Evolutionary conservation across 2,888 invertebrate genomes (phyloP), one percentile per base, ranked within the genome.

Genomic region (Dione vanillae): DNA sequence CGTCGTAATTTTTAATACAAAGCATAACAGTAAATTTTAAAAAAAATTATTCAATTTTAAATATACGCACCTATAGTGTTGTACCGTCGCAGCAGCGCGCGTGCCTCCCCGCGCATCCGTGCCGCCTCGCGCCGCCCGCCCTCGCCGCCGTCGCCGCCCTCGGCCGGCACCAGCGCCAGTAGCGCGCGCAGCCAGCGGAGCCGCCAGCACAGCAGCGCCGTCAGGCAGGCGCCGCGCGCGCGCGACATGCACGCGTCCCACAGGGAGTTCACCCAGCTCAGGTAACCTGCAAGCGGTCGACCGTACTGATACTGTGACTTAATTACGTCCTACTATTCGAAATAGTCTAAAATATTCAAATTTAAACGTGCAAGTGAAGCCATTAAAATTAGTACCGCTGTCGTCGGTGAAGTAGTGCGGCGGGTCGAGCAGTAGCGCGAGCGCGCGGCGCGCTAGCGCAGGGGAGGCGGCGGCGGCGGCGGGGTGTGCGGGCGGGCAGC

Each of bases 111-210:
- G 71, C 74, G 68, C 68, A 76, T 54, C 65, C 75, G 70, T 73
- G 73, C 66, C 58, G 83, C 83, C 73, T 69, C 77, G 27, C 69
- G 8, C 80, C 77, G 54, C 51, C 54, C 72, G 49, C 71, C 71
- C 67, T 67, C 75, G 58, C 54, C 72, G 47, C 71, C 71, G 66
- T 9, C 40, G 6, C 40, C 40, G 10, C 11, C 40, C 40, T 75
- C 75, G 70, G 72, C 71, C 41, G 71, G 67, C 58, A 78, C 80
- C 51, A 79, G 71, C 65, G 83, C 79, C 76, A 80, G 74, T 75
- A 84, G 83, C 79, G 87, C 82, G 78, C 84, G 84, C 82, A 85
- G 79, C 88, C 86, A 87, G 74, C 90, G 88, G 82, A 89, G 81
- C 1, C 89, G 84, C 90, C 90, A 90, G 82, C 87, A 83, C 76